Conservation (phyloP, 1,140 invertebrate genomes). For the Penaeus japonicus region DNA sequence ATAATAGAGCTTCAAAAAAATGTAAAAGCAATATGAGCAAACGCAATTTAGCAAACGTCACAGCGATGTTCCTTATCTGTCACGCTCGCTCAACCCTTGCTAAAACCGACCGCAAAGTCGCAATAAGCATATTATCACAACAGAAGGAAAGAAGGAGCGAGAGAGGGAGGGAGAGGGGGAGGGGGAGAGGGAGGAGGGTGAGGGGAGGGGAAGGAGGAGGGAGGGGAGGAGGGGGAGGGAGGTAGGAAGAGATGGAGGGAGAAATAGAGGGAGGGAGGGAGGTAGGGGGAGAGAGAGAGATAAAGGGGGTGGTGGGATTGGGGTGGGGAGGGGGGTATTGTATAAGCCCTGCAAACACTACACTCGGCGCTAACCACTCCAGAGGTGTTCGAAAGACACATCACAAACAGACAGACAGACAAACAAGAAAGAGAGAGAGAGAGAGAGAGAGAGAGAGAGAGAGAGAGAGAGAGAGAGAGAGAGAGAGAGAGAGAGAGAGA, state of each 20-base stretch:
- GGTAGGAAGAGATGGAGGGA: background rate
- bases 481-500: background rate
- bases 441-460: background rate
- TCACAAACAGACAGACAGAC: background rate
- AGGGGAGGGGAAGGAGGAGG: background rate
- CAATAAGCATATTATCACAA: background rate
- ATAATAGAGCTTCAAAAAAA: too few species aligned
- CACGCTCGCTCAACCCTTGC: too few species aligned
- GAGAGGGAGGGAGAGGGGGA: background rate
- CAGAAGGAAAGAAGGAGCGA: background rate
- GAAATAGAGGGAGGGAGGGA: background rate
- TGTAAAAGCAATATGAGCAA: too few species aligned
- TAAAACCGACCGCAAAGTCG: too few species aligned
- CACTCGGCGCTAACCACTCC: too few species aligned
- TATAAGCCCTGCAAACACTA: conserved; percentile 10
- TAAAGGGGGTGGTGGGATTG: background rate
- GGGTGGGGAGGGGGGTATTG: background rate
- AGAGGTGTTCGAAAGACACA: background rate
- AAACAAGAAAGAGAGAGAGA: background rate
- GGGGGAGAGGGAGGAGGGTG: background rate
- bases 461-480: background rate
- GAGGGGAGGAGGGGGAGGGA: background rate
- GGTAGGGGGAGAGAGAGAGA: background rate
- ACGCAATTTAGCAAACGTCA: too few species aligned
- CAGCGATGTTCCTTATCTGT: too few species aligned